Conservation (phyloP, 2,113 vertebrate genomes). For the Corythaeola cristata region DNA sequence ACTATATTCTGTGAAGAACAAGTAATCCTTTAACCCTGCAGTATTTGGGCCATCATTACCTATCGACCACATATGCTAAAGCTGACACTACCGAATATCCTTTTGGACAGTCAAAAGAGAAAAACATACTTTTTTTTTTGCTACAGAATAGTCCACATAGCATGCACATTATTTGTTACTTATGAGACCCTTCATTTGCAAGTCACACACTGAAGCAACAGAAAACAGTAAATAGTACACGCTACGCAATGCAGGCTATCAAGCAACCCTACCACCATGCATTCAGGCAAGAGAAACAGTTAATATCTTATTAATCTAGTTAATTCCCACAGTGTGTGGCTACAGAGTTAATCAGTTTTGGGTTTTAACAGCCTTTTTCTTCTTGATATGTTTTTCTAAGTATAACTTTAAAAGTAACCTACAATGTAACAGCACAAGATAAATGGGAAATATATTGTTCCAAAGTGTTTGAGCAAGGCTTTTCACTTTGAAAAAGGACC, state of each 20-base stretch:
- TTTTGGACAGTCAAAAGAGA: not conserved
- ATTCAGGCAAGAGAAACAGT: not conserved
- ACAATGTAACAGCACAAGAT: not conserved
- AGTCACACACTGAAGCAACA: not conserved
- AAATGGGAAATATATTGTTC: not conserved
- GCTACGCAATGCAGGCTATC: accelerated
- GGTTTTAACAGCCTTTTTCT: not conserved
- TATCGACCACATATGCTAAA: not conserved
- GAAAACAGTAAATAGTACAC: not conserved
- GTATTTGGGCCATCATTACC: not conserved
- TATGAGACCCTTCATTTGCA: not conserved
- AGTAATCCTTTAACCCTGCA: not conserved
- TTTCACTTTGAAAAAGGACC: not conserved
- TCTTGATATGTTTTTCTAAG: not conserved
- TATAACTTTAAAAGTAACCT: not conserved
- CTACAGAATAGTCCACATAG: not conserved
- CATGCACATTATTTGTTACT: not conserved
- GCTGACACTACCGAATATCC: not conserved
- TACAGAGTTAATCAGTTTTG: not conserved
- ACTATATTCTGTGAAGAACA: not conserved
- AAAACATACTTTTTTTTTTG: not conserved
- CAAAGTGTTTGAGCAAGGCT: not conserved
- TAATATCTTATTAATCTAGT: not conserved
- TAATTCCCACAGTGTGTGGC: not conserved
- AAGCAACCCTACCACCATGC: not conserved